Percentiles rank a stretch among this genome's conserved stretches.
phyloP scores from a whole-genome alignment of 2,113 vertebrate genomes.

The Zosterops hypoxanthus region DNA sequence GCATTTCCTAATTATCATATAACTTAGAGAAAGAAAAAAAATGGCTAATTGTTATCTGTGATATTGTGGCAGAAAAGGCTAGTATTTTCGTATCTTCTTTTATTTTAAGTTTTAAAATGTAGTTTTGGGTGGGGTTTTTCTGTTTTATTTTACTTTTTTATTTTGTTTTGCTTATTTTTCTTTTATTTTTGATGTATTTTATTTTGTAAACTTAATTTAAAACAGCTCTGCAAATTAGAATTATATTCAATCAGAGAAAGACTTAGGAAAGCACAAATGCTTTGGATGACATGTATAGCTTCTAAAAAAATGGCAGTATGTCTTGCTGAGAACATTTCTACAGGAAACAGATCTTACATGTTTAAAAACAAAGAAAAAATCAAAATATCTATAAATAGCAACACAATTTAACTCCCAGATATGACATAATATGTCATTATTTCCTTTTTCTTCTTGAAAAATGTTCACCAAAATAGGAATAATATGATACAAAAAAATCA shows the following conservation, averaged over 20 bases:
- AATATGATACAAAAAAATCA: accelerated
- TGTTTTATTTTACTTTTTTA: background rate
- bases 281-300: background rate
- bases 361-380: background rate
- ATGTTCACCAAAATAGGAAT: background rate
- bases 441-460: background rate
- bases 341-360: accelerated
- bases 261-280: background rate
- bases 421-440: background rate
- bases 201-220: background rate
- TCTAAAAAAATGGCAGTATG: background rate
- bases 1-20: background rate
- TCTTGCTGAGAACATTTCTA: background rate
- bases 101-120: background rate
- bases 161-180: accelerated
- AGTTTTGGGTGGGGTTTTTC: background rate
- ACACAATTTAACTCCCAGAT: background rate
- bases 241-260: background rate
- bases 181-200: background rate
- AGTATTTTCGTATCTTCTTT: background rate
- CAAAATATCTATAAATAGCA: background rate
- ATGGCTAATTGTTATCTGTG: background rate
- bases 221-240: background rate
- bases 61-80: background rate
- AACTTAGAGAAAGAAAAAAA: background rate